Percentiles rank a stretch among this genome's conserved stretches.
Evolutionary conservation across 2,797 vertebrate genomes (phyloP).

Genomic region (Setipinna tenuifilis): DNA sequence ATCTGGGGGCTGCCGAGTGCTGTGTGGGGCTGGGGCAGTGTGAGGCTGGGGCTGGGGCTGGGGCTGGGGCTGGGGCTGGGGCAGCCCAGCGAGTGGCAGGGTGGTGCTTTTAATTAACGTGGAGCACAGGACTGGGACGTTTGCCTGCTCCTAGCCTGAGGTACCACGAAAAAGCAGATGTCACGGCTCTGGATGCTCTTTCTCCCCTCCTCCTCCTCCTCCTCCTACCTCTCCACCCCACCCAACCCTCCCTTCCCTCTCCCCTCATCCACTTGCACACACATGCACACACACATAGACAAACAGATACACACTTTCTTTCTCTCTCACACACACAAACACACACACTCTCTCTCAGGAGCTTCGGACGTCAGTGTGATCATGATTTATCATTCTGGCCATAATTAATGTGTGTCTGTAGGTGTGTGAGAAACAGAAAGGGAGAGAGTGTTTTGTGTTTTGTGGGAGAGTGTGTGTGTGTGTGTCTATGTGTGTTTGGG

Average conservation of each 20-base stretch:
- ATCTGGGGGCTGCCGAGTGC: not conserved
- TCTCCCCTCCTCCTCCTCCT: not conserved
- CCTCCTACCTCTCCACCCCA: not conserved
- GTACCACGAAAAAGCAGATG: conserved; percentile 51
- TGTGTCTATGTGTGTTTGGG: not conserved
- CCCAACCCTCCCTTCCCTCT: not conserved
- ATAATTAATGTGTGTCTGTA: not conserved
- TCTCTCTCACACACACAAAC: not conserved
- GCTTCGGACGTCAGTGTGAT: conserved; percentile 45
- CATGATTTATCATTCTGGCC: conserved; percentile 50
- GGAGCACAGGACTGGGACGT: conserved; percentile 45
- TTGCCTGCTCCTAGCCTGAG: conserved; percentile 49
- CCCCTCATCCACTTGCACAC: not conserved
- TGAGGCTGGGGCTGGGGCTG: not conserved
- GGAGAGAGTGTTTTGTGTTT: too few species aligned
- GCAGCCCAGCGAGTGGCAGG: not conserved
- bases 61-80: not conserved
- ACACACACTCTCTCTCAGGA: not conserved
- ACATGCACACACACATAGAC: not conserved
- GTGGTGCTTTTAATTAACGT: conserved; percentile 56
- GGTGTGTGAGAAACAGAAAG: not conserved
- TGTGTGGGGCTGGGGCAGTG: not conserved
- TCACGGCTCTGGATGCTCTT: conserved; percentile 48
- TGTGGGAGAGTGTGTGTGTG: not conserved
- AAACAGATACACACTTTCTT: not conserved